Base-by-base conservation (phyloP, 2,888 invertebrate species). In the Philereme vetulata region DNA sequence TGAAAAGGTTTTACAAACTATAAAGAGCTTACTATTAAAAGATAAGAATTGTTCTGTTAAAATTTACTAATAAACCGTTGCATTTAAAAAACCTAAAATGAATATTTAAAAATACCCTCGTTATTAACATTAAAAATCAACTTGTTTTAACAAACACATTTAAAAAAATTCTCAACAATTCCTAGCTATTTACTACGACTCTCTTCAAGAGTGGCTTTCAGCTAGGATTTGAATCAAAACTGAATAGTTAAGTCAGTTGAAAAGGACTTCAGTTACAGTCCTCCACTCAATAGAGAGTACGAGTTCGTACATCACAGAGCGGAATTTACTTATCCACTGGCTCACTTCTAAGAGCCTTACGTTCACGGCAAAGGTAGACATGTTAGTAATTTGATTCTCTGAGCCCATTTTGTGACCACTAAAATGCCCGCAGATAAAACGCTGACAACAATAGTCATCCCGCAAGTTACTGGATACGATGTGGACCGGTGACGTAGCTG, bases 271-370 rank as follows among this genome's bases (percentile, higher is more conserved):
- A 43, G 43, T 6, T 6, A 44, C 6, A 44, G 44, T 21, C 4
- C 6, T 6, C 44, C 7, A 7, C 21, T 44, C 6, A 44, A 44
- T 21, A 21, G 11, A 44, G 11, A 44, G 11, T 44, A 44, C 8
- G 38, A 38, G 7, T 36, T 2, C 2, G 6, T 38, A 10, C 42
- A 10, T 11, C 49, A 5, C 38, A 32, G 7, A 43, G 33, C 32
- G 4, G 5, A 51, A 42, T 42, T 51, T n/a, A 40, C 10, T 42
- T 42, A 33, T 33, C 42, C 42, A 43, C 42, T 42, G 33, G 34
- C 42, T 42, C 42, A 40, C 38, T n/a, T 50, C 42, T 42, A 51
- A 51, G 43, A 42, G 33, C 51, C 11, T 44, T 10, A 10, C 42
- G 42, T 34, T 43, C 34, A 7, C 34, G 5, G 10, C 34, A 42